These are phyloP conservation scores for Brachymystax lenok DNA, from an alignment of 2,797 vertebrate species.

Conservation along the genomic window DNA sequence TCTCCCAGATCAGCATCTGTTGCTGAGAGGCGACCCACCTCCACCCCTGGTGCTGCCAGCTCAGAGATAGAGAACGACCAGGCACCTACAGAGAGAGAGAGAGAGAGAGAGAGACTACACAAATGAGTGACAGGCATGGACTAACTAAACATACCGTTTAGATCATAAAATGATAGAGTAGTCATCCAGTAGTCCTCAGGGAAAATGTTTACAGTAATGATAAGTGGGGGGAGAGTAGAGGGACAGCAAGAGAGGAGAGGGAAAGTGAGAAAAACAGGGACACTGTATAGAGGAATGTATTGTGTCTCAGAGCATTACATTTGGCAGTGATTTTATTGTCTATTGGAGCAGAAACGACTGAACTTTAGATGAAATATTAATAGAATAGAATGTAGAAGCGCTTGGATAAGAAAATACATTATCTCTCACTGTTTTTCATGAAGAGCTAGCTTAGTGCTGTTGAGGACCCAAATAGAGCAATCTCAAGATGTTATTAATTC, in stretches of 20 bases:
- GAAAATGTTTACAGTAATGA: not conserved
- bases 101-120: not conserved
- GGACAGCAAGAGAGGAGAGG: conserved; percentile 14
- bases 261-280: conserved; percentile 25
- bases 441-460: conserved; percentile 72
- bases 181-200: not conserved
- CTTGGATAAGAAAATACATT: conserved; percentile 64
- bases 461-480: conserved; percentile 44
- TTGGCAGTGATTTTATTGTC: conserved; percentile 73
- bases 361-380: conserved; percentile 79
- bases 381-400: conserved; percentile 65
- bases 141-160: not conserved
- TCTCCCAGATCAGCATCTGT: conserved; percentile 86
- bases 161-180: not conserved
- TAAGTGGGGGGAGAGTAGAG: not conserved
- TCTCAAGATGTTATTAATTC: not conserved
- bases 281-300: conserved; percentile 50
- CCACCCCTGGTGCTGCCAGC: conserved; percentile 82
- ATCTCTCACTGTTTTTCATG: conserved; percentile 64
- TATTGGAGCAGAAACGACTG: conserved; percentile 74
- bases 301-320: conserved; percentile 65
- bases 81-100: conserved; percentile 66
- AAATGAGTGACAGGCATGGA: conserved; percentile 15
- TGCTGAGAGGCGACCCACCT: conserved; percentile 86
- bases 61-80: conserved; percentile 91